Evolutionary conservation across 2,888 invertebrate genomes (phyloP), one percentile per base, ranked within the genome.

Genomic region (Melanostoma scalare): DNA sequence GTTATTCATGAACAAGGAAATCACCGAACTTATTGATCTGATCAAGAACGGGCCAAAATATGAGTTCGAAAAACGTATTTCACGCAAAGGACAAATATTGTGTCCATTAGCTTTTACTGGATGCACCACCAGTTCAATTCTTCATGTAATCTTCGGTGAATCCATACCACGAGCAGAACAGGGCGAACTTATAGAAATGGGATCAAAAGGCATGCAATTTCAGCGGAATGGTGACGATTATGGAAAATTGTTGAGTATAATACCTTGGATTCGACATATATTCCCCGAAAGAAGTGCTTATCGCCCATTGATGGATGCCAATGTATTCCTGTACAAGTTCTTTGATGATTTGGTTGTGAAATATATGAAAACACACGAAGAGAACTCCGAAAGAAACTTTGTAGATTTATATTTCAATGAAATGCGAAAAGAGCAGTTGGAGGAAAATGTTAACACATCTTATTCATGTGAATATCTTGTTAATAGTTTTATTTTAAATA

Each of bases 261-360:
- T 94, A 0, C 94, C 94, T 0, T 94, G 94, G 93, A 88, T 95
- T 1, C 92, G 93, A 50, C 90, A 93, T 80, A 79, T 95, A 2
- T 91, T 94, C 79, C 94, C 94, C 0, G 91, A 93, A 56, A 91
- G 90, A 85, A 94, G 94, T 81, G 93, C 94, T 0, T 95, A 92
- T 86, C 92, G 89, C 0, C 89, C 89, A 2, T 86, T 94, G 36
- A 89, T 90, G 3, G 91, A 92, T 52, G 92, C 93, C 1, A 94
- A 92, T 85, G 88, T 90, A 58, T 90, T 86, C 35, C 82, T 95
- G 1, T 87, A 92, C 69, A 89, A 93, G 50, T 94, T 93, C 79
- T 92, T 94, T 84, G 89, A 90, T 87, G 91, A 92, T 84, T 85
- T 93, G 9, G 87, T 94, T 4, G 89, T 92, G n/a, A 91, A 92